phyloP scores from a whole-genome alignment of 1,140 invertebrate genomes.

The Papilio polytes region DNA sequence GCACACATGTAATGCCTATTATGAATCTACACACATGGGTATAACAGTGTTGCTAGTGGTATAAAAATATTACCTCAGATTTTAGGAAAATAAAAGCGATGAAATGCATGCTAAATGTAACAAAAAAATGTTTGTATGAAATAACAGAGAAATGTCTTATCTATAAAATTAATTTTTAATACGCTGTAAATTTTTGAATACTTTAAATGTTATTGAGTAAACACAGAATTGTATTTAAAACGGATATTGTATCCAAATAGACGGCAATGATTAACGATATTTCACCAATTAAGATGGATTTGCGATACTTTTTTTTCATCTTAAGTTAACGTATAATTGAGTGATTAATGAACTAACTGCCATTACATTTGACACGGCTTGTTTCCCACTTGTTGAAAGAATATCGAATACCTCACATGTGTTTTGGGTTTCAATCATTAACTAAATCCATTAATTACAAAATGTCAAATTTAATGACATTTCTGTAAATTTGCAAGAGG shows the following conservation, averaged over 20 bases:
- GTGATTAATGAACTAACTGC: conserved; percentile 75
- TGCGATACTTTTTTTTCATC: conserved; percentile 61
- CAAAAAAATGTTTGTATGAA: too few relatives aligned
- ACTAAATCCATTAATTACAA: conserved; percentile 29
- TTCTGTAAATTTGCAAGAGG: conserved; percentile 31
- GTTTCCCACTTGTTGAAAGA: conserved; percentile 73
- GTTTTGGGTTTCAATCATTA: conserved; percentile 57
- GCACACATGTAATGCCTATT: conserved; percentile 5
- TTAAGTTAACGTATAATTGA: conserved; percentile 58
- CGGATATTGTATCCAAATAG: not conserved
- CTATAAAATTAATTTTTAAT: too few relatives aligned
- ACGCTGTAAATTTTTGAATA: too few relatives aligned
- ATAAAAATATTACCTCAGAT: too few relatives aligned
- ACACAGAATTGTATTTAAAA: not conserved
- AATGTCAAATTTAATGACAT: conserved; percentile 32
- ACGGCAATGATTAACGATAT: conserved; percentile 62
- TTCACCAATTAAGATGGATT: conserved; percentile 47
- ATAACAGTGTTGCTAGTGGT: too few relatives aligned
- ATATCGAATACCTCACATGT: conserved; percentile 57
- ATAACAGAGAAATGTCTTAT: too few relatives aligned
- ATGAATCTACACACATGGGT: too few relatives aligned
- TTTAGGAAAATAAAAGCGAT: too few relatives aligned
- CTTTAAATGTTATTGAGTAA: not conserved
- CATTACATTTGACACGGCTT: conserved; percentile 74
- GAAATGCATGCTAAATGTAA: too few relatives aligned